These are phyloP conservation scores for Enteromius afrohamiltoni DNA, from an alignment of 2,797 vertebrate species.

Conservation along the genomic window DNA sequence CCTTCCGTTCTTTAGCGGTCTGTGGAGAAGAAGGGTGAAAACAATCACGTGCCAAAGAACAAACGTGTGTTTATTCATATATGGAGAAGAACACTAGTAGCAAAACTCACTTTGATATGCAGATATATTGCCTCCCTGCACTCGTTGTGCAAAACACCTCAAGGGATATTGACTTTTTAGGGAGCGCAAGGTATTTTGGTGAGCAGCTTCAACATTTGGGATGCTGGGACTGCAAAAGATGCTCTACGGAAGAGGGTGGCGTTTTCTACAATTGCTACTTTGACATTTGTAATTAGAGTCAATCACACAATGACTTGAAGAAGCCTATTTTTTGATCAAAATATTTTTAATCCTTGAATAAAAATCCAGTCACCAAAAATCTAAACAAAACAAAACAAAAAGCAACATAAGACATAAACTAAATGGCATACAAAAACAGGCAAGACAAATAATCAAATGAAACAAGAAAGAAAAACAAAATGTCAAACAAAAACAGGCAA, in stretches of 20 bases:
- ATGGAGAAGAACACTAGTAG: constrained; percentile 64
- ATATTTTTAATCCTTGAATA: neutral
- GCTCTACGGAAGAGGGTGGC: neutral
- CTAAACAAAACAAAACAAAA: neutral
- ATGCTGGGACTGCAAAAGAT: constrained; percentile 51
- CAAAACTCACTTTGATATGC: constrained; percentile 75
- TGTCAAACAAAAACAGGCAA: neutral
- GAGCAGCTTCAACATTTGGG: constrained; percentile 60
- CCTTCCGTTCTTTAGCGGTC: constrained; percentile 45
- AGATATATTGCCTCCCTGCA: constrained; percentile 64
- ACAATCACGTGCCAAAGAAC: constrained; percentile 62
- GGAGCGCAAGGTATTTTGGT: constrained; percentile 59
- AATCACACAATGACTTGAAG: neutral
- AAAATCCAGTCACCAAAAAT: neutral
- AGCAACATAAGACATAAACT: neutral
- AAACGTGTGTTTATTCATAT: constrained; percentile 57
- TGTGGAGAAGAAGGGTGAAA: constrained; percentile 60
- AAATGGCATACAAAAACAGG: neutral
- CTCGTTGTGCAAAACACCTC: constrained; percentile 62
- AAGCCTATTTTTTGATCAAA: neutral
- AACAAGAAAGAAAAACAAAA: no score
- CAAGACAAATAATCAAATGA: no score
- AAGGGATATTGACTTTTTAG: constrained; percentile 72
- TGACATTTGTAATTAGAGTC: neutral
- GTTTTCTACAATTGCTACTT: neutral